A percentile compares a stretch with the other conserved stretches of the same genome.
Conservation (phyloP, 2,888 invertebrate genomes). For the Brenthis ino region DNA sequence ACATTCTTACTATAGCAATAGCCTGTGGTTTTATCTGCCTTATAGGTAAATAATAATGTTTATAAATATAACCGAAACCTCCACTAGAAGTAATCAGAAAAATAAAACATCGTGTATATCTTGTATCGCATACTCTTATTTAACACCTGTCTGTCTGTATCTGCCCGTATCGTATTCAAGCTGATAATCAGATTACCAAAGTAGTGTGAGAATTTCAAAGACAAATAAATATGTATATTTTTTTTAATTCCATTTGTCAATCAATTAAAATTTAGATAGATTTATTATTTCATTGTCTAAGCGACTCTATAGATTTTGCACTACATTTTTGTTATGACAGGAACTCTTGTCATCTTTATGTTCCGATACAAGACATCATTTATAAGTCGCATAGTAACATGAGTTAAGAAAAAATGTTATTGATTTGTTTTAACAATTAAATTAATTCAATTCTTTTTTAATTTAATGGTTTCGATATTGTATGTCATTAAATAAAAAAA, state of each 20-base stretch:
- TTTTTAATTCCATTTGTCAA: too few relatives aligned
- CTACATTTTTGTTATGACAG: constrained; percentile 44
- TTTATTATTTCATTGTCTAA: background rate
- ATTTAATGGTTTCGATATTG: too few relatives aligned
- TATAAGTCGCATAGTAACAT: constrained; percentile 17
- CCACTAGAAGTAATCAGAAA: background rate
- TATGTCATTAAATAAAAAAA: too few relatives aligned
- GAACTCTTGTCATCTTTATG: constrained; percentile 40
- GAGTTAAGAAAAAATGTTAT: background rate
- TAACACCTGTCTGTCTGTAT: too few relatives aligned
- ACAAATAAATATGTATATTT: too few relatives aligned
- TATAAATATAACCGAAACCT: background rate
- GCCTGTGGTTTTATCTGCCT: background rate
- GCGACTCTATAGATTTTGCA: constrained; percentile 39
- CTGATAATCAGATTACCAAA: too few relatives aligned
- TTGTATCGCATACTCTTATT: too few relatives aligned
- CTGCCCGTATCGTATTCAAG: too few relatives aligned
- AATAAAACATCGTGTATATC: background rate
- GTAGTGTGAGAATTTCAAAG: too few relatives aligned
- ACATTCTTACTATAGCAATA: too few relatives aligned
- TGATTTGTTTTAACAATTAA: background rate
- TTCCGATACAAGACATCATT: constrained; percentile 5
- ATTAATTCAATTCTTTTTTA: background rate
- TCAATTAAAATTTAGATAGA: background rate
- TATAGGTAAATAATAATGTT: background rate